Evolutionary conservation across 2,113 vertebrate species (phyloP).

Genomic region (Brienomyrus longianalis): DNA sequence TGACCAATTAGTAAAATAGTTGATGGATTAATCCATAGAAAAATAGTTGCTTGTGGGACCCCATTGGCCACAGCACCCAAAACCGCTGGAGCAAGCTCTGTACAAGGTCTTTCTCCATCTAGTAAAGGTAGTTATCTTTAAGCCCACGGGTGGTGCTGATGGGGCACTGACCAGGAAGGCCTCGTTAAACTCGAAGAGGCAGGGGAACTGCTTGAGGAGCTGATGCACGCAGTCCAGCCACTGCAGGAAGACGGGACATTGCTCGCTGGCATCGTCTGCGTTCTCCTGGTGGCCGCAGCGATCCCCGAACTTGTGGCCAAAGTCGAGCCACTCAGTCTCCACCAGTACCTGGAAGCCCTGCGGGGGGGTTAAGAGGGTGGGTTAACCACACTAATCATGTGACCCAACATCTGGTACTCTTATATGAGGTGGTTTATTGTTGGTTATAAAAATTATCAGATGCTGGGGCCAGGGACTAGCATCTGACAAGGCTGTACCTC

Average conservation of each 20-base stretch:
- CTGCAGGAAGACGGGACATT: constrained; percentile 96
- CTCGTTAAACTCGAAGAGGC: constrained; percentile 95
- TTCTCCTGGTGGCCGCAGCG: constrained; percentile 96
- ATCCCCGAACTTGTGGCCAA: constrained; percentile 94
- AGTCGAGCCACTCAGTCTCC: constrained; percentile 95
- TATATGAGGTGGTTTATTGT: not conserved
- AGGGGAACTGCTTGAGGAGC: constrained; percentile 95
- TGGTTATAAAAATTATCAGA: not conserved
- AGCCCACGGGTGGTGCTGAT: not conserved
- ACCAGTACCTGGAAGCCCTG: constrained; percentile 96
- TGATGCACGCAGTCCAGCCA: constrained; percentile 97
- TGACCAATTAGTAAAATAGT: too few relatives aligned
- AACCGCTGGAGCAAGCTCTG: not conserved
- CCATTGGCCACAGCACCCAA: not conserved
- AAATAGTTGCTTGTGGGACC: too few relatives aligned
- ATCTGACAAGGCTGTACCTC: constrained; percentile 61
- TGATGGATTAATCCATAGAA: too few relatives aligned
- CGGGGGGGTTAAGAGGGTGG: not conserved
- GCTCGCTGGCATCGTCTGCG: constrained; percentile 86
- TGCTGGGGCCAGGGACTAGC: not conserved
- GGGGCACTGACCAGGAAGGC: constrained; percentile 81
- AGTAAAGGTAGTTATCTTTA: not conserved
- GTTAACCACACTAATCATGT: not conserved
- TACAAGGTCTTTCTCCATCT: not conserved
- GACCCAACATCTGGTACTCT: not conserved